phyloP scores from a whole-genome alignment of 2,888 invertebrate genomes.

The Protophormia terraenovae region DNA sequence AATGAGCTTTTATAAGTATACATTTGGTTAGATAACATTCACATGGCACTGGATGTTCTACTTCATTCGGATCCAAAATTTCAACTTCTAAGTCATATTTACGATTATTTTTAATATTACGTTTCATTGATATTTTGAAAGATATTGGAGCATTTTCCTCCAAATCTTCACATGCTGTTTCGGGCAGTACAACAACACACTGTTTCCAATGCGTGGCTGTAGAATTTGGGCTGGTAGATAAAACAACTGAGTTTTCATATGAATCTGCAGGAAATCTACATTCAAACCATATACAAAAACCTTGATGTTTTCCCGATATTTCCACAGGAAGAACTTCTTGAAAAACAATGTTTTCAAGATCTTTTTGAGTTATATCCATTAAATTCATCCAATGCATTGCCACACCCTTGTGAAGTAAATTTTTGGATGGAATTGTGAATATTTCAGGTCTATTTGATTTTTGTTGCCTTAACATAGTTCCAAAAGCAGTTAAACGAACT shows the following conservation, averaged over 20 bases:
- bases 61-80: slow-evolving; percentile 85
- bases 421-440: slow-evolving; percentile 82
- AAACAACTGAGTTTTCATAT: slow-evolving; percentile 83
- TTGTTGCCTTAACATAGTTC: slow-evolving; percentile 84
- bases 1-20: slow-evolving; percentile 84
- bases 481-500: slow-evolving; percentile 88
- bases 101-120: slow-evolving; percentile 73
- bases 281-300: slow-evolving; percentile 91
- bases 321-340: slow-evolving; percentile 84
- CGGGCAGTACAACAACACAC: slow-evolving; percentile 91
- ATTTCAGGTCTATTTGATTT: slow-evolving; percentile 87
- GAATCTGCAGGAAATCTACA: slow-evolving; percentile 87
- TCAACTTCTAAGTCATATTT: slow-evolving; percentile 87
- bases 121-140: slow-evolving; percentile 85
- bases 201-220: slow-evolving; percentile 97
- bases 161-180: slow-evolving; percentile 82
- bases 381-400: slow-evolving; percentile 87
- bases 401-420: slow-evolving; percentile 86
- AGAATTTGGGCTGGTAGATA: slow-evolving; percentile 90
- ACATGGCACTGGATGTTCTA: slow-evolving; percentile 90
- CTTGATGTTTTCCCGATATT: slow-evolving; percentile 85
- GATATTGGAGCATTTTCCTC: slow-evolving; percentile 85
- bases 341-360: slow-evolving; percentile 84
- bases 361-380: slow-evolving; percentile 83
- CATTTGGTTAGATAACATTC: slow-evolving; percentile 90